These are phyloP conservation scores for Microvelia longipes DNA, from an alignment of 1,140 invertebrate genomes.

Conservation along the genomic window DNA sequence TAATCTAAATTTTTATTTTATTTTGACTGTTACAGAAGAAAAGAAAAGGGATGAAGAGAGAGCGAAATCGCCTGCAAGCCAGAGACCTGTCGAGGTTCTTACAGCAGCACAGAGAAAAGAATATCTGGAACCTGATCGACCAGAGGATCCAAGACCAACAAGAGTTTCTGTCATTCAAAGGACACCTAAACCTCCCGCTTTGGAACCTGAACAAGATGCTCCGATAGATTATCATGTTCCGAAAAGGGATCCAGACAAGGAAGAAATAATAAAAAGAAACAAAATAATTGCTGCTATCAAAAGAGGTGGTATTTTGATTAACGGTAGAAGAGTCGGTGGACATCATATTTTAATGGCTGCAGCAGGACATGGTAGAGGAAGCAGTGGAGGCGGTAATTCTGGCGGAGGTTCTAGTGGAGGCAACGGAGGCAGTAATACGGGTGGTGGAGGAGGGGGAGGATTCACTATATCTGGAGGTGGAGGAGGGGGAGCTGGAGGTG, in stretches of 20 bases:
- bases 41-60: not conserved
- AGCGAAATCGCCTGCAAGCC: conserved; percentile 20
- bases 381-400: conserved; percentile 31
- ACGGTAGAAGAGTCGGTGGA: conserved; percentile 28
- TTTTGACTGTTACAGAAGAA: conserved; percentile 3
- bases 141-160: conserved; percentile 29
- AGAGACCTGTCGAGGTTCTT: conserved; percentile 35
- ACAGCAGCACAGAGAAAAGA: conserved; percentile 63
- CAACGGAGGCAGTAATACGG: conserved; percentile 20
- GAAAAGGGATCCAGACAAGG: conserved; percentile 37
- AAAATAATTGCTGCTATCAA: conserved; percentile 27
- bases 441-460: conserved; percentile 32
- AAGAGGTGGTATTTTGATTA: conserved; percentile 21
- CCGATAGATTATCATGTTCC: conserved; percentile 77
- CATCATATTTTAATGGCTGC: conserved; percentile 38
- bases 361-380: conserved; percentile 55
- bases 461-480: conserved; percentile 32
- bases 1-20: not conserved
- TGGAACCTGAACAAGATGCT: conserved; percentile 51
- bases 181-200: conserved; percentile 40
- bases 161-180: conserved; percentile 57
- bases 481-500: conserved; percentile 34
- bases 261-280: conserved; percentile 31
- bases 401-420: conserved; percentile 12
- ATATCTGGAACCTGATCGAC: conserved; percentile 46